Evolutionary conservation across 1,140 invertebrate genomes (phyloP), one percentile per base, ranked within the genome.

Genomic region (Mizuhopecten yessoensis): DNA sequence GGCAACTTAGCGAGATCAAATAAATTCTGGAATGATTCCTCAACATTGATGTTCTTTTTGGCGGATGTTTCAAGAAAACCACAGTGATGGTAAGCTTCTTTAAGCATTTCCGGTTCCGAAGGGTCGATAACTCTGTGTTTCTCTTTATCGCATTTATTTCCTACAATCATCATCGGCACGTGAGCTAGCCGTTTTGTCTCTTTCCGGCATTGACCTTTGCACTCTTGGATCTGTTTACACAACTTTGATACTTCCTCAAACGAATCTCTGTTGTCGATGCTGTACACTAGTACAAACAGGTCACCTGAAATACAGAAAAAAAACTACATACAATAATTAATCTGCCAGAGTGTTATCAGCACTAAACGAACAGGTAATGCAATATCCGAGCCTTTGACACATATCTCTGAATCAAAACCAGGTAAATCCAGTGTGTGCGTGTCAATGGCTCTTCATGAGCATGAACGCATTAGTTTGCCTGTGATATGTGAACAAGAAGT

Each of bases 11-110:
- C 98, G 15, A 98, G 97, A 75, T 98, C 97, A 96, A 98, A 98
- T 7, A 98, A 97, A 92, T 98, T 97, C 95, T 98, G 98, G 96
- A 98, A 98, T 5, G 98, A 97, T 93, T 98, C 98, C 93, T 98
- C 98, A 89, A 98, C 97, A 94, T 97, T 97, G 90, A 97, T 97
- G 95, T 98, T 98, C 94, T 97, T 97, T 95, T 98, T 98, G 0
- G 98, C 98, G 36, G 98, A 98, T 34, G 98, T 98, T 95, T 98
- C 98, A 36, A 98, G 97, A 96, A 98, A 98, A n/a, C 97, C 97
- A 95, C 98, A 98, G 13, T 97, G 97, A 49, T 91, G 90, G 36
- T 93, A 93, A 15, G 90, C 90, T 29, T 94, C 92, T 17, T 93
- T 87, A 13, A 96, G 92, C 34, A 94, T 92, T 75, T 91, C 88